Conservation (phyloP, 2,888 invertebrate species). For the Eristalis arbustorum region DNA sequence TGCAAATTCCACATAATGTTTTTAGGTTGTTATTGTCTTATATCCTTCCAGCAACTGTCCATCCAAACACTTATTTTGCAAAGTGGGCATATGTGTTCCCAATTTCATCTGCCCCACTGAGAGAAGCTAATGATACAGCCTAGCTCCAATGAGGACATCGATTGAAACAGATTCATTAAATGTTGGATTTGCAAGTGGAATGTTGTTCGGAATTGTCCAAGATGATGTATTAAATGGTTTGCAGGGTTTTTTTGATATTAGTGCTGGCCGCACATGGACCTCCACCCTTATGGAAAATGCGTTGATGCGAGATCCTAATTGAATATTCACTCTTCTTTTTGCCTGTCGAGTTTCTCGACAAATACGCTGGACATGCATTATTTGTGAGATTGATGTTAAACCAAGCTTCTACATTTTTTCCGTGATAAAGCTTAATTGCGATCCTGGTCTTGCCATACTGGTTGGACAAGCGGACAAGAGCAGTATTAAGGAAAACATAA, state of each 20-base stretch:
- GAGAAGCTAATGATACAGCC: no score
- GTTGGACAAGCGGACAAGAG: background rate
- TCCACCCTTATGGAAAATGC: background rate
- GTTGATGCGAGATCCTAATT: background rate
- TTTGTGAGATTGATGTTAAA: conserved; percentile 6
- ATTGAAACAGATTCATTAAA: background rate
- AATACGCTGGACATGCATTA: conserved; percentile 4
- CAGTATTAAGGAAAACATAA: background rate
- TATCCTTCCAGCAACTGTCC: no score
- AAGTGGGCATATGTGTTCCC: no score
- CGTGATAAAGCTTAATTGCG: no score
- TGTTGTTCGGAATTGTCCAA: no score
- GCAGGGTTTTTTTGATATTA: conserved; percentile 32
- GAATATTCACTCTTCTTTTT: background rate
- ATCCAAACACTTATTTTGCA: no score
- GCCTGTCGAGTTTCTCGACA: background rate
- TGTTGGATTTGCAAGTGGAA: no score
- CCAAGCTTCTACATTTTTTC: no score
- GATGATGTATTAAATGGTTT: no score
- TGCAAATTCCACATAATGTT: background rate
- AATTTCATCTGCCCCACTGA: no score
- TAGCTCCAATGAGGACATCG: no score
- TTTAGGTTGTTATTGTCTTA: background rate
- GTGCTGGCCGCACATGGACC: background rate
- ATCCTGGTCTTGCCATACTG: background rate